Conservation (phyloP, 1,140 invertebrate species). For the Brachystomella parvula region DNA sequence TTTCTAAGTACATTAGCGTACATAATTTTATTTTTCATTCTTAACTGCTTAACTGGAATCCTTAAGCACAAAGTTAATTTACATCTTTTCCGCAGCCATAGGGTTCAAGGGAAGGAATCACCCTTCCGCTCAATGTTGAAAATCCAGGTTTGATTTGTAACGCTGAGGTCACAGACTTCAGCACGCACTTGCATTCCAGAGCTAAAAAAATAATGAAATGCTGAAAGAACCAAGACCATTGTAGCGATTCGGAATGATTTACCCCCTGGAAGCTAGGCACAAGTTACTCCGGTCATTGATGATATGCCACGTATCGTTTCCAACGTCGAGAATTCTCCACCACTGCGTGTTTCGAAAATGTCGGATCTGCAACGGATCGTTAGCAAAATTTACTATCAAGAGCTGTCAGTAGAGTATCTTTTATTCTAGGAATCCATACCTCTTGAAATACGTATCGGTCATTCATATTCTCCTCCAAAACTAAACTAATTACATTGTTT, state of each 20-base stretch:
- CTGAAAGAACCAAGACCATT: no score
- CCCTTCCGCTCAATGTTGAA: not conserved
- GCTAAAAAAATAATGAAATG: not conserved
- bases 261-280: not conserved
- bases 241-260: no score
- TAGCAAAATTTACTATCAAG: not conserved
- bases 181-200: not conserved
- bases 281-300: not conserved
- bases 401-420: no score
- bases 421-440: not conserved
- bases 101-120: not conserved
- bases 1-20: no score
- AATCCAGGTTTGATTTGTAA: not conserved
- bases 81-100: no score
- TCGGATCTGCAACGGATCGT: conserved; percentile 1
- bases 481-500: not conserved
- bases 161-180: not conserved
- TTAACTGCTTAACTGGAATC: no score
- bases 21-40: no score
- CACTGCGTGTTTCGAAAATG: not conserved
- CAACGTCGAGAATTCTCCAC: not conserved
- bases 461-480: not conserved
- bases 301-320: not conserved
- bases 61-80: no score
- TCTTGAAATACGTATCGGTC: not conserved